These are phyloP conservation scores for Oligia latruncula DNA, from an alignment of 2,888 invertebrate species.

Conservation along the genomic window DNA sequence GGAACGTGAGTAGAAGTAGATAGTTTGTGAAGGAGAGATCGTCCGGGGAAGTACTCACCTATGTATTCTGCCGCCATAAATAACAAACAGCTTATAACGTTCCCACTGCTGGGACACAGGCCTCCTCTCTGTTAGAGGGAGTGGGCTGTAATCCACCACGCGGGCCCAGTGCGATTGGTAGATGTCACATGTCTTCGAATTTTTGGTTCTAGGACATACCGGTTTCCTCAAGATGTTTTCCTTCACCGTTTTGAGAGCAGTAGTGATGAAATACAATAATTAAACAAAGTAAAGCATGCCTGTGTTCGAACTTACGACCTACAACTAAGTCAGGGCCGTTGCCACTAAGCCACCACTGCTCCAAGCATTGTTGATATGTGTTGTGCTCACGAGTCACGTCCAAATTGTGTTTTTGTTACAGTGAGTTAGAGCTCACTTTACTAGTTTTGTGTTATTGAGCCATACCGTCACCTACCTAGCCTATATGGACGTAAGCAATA, in stretches of 20 bases:
- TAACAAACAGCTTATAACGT: neutral
- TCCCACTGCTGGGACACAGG: neutral
- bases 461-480: neutral
- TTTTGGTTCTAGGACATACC: neutral
- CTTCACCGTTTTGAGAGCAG: too few relatives aligned
- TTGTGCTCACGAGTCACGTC: too few relatives aligned
- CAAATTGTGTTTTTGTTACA: too few relatives aligned
- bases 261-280: too few relatives aligned
- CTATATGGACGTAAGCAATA: neutral
- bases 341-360: neutral
- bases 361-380: neutral
- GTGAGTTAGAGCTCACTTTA: neutral
- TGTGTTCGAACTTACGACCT: too few relatives aligned
- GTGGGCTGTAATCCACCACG: neutral
- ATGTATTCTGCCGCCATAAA: neutral
- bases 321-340: too few relatives aligned
- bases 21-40: neutral
- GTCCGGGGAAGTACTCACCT: neutral
- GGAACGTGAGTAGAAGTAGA: conserved; percentile 75
- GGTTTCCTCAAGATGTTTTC: too few relatives aligned
- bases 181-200: neutral
- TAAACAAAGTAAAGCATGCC: too few relatives aligned
- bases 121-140: neutral
- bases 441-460: too few relatives aligned
- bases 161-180: neutral